Evolutionary conservation across 2,113 vertebrate genomes (phyloP).

Genomic region (Erythrolamprus reginae): DNA sequence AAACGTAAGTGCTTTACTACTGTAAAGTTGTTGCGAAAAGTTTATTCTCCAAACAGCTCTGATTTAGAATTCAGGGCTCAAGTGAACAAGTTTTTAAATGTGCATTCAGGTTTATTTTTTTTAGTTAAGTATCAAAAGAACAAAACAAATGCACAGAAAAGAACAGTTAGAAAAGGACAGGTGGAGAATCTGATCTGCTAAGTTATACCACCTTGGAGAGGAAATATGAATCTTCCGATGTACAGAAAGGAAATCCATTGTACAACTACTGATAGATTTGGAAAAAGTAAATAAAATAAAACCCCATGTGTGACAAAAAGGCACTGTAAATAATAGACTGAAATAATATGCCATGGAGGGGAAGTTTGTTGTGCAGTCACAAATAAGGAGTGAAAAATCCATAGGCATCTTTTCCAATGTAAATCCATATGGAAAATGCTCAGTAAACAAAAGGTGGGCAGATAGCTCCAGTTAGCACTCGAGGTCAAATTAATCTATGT

Average conservation of each 20-base stretch:
- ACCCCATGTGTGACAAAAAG: not conserved
- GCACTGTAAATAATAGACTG: not conserved
- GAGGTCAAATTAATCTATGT: not conserved
- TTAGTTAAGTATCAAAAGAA: not conserved
- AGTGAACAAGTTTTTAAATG: not conserved
- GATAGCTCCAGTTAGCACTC: not conserved
- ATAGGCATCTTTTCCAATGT: not conserved
- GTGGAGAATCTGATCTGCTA: not conserved
- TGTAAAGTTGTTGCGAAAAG: constrained; percentile 34
- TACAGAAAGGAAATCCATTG: not conserved
- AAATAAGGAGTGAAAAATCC: not conserved
- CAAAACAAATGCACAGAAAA: too few relatives aligned
- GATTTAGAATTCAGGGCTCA: constrained; percentile 32
- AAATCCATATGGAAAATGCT: not conserved
- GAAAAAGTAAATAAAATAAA: not conserved
- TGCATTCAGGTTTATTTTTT: not conserved
- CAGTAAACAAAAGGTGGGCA: not conserved
- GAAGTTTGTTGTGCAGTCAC: not conserved
- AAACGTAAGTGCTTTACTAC: constrained; percentile 34
- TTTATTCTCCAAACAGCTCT: constrained; percentile 35
- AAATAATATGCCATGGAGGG: not conserved
- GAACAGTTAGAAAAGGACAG: not conserved
- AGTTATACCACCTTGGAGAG: not conserved
- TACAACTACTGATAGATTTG: not conserved
- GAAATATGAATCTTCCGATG: not conserved